These are phyloP conservation scores for Drosophila nasuta DNA, from an alignment of 1,140 invertebrate genomes.

Conservation along the genomic window DNA sequence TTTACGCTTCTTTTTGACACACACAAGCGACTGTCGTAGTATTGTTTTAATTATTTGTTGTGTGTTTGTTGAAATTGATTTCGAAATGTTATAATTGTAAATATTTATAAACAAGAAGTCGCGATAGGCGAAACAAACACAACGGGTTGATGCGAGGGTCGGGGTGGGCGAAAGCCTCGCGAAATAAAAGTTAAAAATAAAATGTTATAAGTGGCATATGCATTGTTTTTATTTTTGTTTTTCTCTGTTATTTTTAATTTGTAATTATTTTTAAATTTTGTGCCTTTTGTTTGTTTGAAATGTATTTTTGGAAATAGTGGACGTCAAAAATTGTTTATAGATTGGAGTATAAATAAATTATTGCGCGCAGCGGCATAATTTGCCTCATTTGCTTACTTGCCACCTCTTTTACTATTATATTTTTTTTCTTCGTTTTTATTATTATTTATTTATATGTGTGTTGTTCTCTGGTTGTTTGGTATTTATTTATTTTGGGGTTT, in stretches of 20 bases:
- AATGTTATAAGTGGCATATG: constrained; percentile 69
- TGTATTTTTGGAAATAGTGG: constrained; percentile 77
- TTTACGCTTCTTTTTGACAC: constrained; percentile 21
- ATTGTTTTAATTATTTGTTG: background rate
- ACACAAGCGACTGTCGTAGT: background rate
- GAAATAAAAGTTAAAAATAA: constrained; percentile 81
- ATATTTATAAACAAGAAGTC: constrained; percentile 48
- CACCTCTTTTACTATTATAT: constrained; percentile 7
- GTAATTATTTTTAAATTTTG: constrained; percentile 35
- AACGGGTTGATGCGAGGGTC: constrained; percentile 10
- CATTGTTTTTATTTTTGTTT: constrained; percentile 38
- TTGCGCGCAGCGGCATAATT: constrained; percentile 67
- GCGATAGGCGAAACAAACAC: constrained; percentile 32
- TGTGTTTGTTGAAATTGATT: constrained; percentile 25
- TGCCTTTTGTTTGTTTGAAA: constrained; percentile 34
- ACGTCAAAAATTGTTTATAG: constrained; percentile 76
- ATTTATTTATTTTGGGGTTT: constrained; percentile 8
- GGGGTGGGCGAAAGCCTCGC: constrained; percentile 30
- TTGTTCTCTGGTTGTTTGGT: background rate
- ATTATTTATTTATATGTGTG: background rate
- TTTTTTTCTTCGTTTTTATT: constrained; percentile 13
- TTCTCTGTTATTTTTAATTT: constrained; percentile 13
- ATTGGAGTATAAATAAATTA: constrained; percentile 81
- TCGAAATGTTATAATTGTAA: constrained; percentile 36
- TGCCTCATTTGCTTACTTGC: constrained; percentile 28